A percentile compares a stretch with the other conserved stretches of the same genome.
Conservation (phyloP, 2,888 invertebrate species). For the Panzeria rudis region DNA sequence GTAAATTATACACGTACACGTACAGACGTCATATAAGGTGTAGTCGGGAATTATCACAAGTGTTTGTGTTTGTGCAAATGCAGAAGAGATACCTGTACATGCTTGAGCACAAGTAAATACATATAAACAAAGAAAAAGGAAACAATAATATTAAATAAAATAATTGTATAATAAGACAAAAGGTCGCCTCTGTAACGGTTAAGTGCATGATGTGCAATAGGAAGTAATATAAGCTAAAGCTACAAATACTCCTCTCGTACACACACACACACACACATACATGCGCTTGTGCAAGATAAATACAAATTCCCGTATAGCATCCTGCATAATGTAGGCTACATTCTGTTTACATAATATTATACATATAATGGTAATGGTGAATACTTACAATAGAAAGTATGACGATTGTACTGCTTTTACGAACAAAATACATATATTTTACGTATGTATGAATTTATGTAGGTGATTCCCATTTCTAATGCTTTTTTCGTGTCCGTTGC, state of each 20-base stretch:
- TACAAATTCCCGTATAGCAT: not conserved
- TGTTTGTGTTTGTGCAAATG: not conserved
- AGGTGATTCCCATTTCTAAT: too few species aligned
- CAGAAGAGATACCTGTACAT: not conserved
- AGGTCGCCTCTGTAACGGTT: conserved; percentile 62
- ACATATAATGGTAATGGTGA: conserved; percentile 10
- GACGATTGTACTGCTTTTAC: not conserved
- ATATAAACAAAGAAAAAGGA: conserved; percentile 34
- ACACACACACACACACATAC: not conserved
- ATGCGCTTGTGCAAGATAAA: not conserved
- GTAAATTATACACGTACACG: conserved; percentile 18
- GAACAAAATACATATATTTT: not conserved
- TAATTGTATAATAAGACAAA: conserved; percentile 56
- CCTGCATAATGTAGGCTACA: not conserved
- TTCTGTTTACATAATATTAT: not conserved
- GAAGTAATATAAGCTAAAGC: conserved; percentile 1
- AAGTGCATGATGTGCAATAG: conserved; percentile 41
- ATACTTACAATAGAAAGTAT: not conserved
- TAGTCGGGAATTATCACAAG: not conserved
- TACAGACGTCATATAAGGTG: conserved; percentile 1
- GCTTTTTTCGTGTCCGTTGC: too few species aligned
- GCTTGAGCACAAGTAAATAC: not conserved
- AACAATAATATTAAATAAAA: conserved; percentile 56
- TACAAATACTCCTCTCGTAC: not conserved
- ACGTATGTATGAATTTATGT: too few species aligned